Base-by-base conservation (phyloP, 1,140 invertebrate species). In the Batillaria attramentaria region DNA sequence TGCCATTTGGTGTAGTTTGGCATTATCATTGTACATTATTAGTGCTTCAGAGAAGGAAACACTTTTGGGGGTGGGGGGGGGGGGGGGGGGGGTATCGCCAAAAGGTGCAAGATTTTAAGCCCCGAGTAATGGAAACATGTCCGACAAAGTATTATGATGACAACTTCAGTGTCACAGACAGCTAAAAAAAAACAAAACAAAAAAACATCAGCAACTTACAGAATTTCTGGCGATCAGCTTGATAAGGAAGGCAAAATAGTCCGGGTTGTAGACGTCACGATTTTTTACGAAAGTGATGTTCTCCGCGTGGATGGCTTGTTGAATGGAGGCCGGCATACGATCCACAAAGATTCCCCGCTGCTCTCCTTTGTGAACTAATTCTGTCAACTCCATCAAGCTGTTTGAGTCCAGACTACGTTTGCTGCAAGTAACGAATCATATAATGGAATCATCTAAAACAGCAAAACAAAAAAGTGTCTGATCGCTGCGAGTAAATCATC, bases 311-410 rank as follows among this genome's bases (percentile, higher is more conserved):
- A 90, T 89, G 33, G 85, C 74, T 46, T 89, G 91, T 70, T 92
- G 89, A 50, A 93, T 92, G 42, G 88, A 84, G 31, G 91, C 89
- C 18, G 92, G 92, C 89, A 93, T 92, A 72, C 90, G 87, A 54
- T 91, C 90, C 35, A 89, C 86, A 82, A 93, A 93, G 20, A 93
- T 86, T 20, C 92, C 92, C 72, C 88, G 86, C 72, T 88, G 87
- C 79, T 93, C 92, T 39, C 92, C 92, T 80, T 92, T 91, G 77
- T 92, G 90, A 24, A 93, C 91, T n/a, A 93, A 84, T 76, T 92
- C 92, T 33, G 91, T 92, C 66, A 93, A 81, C 77, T 93, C 92
- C 77, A 91, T 90, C 33, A 93, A 84, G 79, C 92, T 93, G 79
- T 92, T 91, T 39, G 84, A 86, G 75, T 86, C 84, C 43, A 87